Evolutionary conservation across 53 echinoderm and acorn worm genomes (phyloP), one percentile per base, ranked within the genome.

Genomic region (Echinarachnius parma): DNA sequence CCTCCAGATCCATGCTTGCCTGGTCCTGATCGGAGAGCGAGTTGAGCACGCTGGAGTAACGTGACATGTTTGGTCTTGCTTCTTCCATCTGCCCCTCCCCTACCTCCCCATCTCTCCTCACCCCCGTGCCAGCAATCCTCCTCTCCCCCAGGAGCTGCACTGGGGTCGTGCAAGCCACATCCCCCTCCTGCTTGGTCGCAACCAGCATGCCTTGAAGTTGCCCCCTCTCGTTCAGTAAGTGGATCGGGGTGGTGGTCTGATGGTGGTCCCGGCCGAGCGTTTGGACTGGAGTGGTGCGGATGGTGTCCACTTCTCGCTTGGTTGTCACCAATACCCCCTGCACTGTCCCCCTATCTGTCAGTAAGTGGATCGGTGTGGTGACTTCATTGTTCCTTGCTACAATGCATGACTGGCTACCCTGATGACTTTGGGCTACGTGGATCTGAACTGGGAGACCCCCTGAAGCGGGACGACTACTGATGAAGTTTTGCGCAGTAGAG

Each of bases 1-100:
- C 96, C 56, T 96, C 96, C 58, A 93, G 75, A 42, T 93, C 93
- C 30, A 87, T 87, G 60, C 87, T 96, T 15, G 84, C 80, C 57
- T 90, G 90, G 34, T 96, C 96, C 24, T 90, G 90, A 53, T 96
- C 96, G 3, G 75, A 32, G 21, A 69, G 37, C 2, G 70, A 69
- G 70, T 69, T 50, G 31, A 69, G 25, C 34, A 69, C 53, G 23
- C 70, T 69, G 23, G 70, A 69, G 19, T 52, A 53, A 21, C 53
- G 52, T 4, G 70, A 69, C 70, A 69, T 69, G 5, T 69, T 69
- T 11, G 32, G 53, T 53, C 70, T 50, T 22, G 70, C 31, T 53
- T 69, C 70, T 22, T 69, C 53, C 8, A 13, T 39, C 13, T 59
- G 59, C 19, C 59, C 59, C 9, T 59, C 59, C 16, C 59, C 59